Base-by-base conservation (phyloP, 2,797 vertebrate genomes). In the Spinus pinus region DNA sequence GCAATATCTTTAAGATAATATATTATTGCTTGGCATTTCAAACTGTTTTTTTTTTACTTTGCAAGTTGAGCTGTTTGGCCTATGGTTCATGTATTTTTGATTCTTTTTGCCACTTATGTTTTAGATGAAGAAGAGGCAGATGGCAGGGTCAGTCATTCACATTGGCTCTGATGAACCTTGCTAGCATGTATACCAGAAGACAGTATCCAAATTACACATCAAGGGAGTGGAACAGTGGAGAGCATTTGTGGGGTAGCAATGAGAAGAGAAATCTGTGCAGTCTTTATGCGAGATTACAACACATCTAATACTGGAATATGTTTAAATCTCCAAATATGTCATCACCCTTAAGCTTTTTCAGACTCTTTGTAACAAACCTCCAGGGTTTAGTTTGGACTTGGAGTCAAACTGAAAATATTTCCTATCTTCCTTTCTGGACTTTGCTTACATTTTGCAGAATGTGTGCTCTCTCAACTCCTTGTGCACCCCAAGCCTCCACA, bases 401-500 rank as follows among this genome's bases (percentile, higher is more conserved):
- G 60, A 69, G 3, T 61, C 3, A 13, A 17, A 17, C 4, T 46
- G 37, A 74, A 82, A 15, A 27, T 2, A 57, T 4, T 2, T 70
- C 15, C 6, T 37, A 11, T 1, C 7, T 80, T 50, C 14, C 10
- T 61, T 75, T 73, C 25, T 58, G 30, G 6, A 80, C 17, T 0
- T 67, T 49, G 3, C 2, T 71, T 8, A 10, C 0, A 1, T 53
- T 41, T 61, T 21, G 10, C 14, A 75, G 79, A 81, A 84, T 39
- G 3, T 60, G 37, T 15, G 11, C 6, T 3, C 30, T 74, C 15
- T 12, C 2, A 33, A 0, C 4, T 49, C 1, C 10, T 18, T 70
- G 19, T 69, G 22, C 2, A 15, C 2, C 9, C 4, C 1, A 3
- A 80, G 19, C 9, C 19, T 42, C 5, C 10, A 53, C 1, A 0